Evolutionary conservation across 2,797 vertebrate genomes (phyloP).

Genomic region (Enteromius fasciolatus): DNA sequence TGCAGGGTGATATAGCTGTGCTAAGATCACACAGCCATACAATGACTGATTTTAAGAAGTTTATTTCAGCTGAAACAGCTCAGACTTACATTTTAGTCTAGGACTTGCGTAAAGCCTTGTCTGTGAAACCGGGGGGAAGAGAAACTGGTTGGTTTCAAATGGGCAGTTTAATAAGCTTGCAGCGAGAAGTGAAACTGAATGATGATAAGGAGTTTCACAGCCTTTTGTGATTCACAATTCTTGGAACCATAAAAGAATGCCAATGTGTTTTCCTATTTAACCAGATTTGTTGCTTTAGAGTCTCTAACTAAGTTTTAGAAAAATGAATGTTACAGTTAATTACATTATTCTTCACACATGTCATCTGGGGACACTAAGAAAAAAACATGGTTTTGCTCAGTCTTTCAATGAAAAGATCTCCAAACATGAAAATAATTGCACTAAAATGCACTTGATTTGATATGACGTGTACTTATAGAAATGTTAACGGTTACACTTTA

Average conservation of each 20-base stretch:
- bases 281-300: not conserved
- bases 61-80: too few species aligned
- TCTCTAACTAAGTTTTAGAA: not conserved
- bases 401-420: not conserved
- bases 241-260: not conserved
- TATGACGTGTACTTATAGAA: not conserved
- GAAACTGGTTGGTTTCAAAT: not conserved
- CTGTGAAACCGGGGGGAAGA: too few species aligned
- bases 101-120: too few species aligned
- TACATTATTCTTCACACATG: not conserved
- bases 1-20: too few species aligned
- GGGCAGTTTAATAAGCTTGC: not conserved
- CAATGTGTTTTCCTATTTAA: not conserved
- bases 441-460: not conserved
- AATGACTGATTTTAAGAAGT: too few species aligned
- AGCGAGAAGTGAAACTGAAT: not conserved
- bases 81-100: too few species aligned
- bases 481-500: not conserved
- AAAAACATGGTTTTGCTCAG: not conserved
- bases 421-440: not conserved
- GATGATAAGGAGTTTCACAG: not conserved
- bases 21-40: too few species aligned
- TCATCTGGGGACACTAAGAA: not conserved
- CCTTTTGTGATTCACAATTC: not conserved
- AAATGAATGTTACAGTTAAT: not conserved